Percentiles rank a stretch among this genome's conserved stretches.
These are phyloP conservation scores for Actinia equina DNA, from an alignment of 64 coral and sea anemone genomes.

Conservation along the genomic window DNA sequence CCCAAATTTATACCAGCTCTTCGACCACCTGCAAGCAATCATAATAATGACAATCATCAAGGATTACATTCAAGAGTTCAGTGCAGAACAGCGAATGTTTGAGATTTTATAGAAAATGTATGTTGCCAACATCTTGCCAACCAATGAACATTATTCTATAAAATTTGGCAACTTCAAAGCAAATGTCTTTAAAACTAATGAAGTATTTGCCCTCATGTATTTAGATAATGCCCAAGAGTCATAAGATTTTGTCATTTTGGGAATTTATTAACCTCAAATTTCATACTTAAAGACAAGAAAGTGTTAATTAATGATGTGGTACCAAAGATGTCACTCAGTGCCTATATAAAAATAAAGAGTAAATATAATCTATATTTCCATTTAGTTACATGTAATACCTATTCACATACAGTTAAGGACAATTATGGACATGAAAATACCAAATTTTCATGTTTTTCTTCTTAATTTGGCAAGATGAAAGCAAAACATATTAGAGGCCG, in stretches of 20 bases:
- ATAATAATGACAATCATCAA: neutral
- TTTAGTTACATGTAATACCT: neutral
- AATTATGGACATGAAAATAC: neutral
- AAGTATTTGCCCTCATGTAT: no score
- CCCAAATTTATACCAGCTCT: constrained; percentile 20
- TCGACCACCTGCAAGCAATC: constrained; percentile 21
- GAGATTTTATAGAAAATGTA: neutral
- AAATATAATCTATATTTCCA: neutral
- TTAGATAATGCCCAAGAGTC: no score
- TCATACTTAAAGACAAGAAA: no score
- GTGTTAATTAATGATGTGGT: no score
- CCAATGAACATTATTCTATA: neutral
- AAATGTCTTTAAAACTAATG: no score
- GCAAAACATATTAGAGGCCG: neutral
- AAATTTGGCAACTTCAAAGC: neutral
- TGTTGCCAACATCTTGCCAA: neutral
- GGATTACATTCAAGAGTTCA: neutral
- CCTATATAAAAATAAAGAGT: neutral
- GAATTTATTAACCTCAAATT: no score
- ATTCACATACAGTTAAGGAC: neutral
- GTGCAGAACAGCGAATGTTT: neutral
- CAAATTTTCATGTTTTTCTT: neutral
- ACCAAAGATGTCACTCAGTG: no score
- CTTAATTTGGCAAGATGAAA: neutral
- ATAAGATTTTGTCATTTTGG: no score